Evolutionary conservation across 1,140 invertebrate genomes (phyloP).

Genomic region (Bombus affinis): DNA sequence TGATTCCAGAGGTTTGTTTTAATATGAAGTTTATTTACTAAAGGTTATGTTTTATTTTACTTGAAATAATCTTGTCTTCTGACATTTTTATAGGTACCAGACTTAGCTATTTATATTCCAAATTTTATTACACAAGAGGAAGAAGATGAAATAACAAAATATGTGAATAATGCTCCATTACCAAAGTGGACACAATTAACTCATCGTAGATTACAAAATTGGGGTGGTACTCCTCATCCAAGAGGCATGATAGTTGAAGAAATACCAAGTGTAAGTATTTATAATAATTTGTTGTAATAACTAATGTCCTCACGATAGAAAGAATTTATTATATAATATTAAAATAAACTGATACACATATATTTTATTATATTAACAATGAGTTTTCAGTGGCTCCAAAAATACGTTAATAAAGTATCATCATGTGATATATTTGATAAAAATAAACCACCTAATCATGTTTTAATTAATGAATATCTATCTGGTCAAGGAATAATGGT

Average conservation of each 20-base stretch:
- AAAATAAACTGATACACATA: background rate
- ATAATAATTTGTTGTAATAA: slow-evolving; percentile 58
- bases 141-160: slow-evolving; percentile 88
- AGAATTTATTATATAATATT: background rate
- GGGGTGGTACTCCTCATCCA: slow-evolving; percentile 95
- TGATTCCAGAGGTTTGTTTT: slow-evolving; percentile 46
- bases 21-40: background rate
- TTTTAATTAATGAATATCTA: slow-evolving; percentile 97
- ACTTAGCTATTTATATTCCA: slow-evolving; percentile 92
- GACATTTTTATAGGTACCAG: slow-evolving; percentile 84
- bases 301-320: background rate
- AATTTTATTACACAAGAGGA: slow-evolving; percentile 94
- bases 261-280: slow-evolving; percentile 87
- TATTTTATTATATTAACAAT: background rate
- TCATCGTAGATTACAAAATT: slow-evolving; percentile 96
- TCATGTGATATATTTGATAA: slow-evolving; percentile 89
- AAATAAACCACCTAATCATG: slow-evolving; percentile 93
- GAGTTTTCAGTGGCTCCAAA: slow-evolving; percentile 89
- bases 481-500: slow-evolving; percentile 96
- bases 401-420: slow-evolving; percentile 89
- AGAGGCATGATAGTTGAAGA: slow-evolving; percentile 97
- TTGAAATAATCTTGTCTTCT: background rate
- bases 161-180: slow-evolving; percentile 91
- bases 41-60: slow-evolving; percentile 42
- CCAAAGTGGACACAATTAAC: slow-evolving; percentile 98